phyloP scores from a whole-genome alignment of 2,888 invertebrate genomes.

The Neria commutata region DNA sequence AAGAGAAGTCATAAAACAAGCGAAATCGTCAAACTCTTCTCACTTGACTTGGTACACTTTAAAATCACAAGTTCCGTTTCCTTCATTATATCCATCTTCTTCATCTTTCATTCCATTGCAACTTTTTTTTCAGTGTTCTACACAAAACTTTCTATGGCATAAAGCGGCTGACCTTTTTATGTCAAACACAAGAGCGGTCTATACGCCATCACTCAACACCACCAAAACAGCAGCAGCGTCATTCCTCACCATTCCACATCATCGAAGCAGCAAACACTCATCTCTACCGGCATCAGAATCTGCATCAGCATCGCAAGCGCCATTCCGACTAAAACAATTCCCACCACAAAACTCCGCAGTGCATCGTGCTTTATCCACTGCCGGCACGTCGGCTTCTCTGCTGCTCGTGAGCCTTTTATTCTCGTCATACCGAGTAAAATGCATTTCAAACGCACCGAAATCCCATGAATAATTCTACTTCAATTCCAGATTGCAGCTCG shows the following conservation, averaged over 20 bases:
- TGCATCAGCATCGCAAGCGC: neutral
- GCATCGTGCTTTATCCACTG: neutral
- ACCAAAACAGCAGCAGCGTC: neutral
- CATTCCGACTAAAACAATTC: no score
- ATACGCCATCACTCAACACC: neutral
- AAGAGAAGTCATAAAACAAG: no score
- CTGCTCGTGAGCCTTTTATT: conserved; percentile 2
- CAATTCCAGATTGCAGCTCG: conserved; percentile 39
- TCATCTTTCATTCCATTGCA: neutral
- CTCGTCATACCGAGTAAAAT: conserved; percentile 13
- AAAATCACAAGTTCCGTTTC: no score
- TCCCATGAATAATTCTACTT: conserved; percentile 55
- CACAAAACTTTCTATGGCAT: neutral
- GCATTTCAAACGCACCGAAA: conserved; percentile 37
- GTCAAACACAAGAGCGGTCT: conserved; percentile 5
- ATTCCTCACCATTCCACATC: neutral
- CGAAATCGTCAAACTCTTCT: no score
- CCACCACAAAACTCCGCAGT: neutral
- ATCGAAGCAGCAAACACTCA: neutral
- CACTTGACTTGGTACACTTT: no score
- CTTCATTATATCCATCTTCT: neutral
- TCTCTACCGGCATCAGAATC: neutral
- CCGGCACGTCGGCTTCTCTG: neutral
- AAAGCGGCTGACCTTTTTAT: conserved; percentile 17
- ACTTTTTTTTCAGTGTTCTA: neutral